Conservation (phyloP, 1,140 invertebrate species). For the Coboldia fuscipes region DNA sequence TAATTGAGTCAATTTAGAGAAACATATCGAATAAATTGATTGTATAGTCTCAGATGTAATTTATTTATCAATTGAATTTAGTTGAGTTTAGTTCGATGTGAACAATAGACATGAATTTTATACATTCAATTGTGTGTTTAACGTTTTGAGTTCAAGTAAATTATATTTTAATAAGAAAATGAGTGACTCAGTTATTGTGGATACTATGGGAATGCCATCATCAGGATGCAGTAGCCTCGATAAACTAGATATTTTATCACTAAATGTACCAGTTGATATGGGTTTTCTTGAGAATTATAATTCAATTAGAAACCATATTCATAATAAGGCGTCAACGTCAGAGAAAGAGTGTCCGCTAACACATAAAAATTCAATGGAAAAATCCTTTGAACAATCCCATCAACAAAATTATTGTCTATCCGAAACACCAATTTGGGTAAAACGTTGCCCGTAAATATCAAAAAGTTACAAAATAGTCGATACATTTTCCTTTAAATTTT, state of each 20-base stretch:
- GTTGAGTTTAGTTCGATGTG: too few relatives aligned
- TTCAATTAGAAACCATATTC: not conserved
- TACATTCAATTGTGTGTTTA: too few relatives aligned
- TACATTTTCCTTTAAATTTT: not conserved
- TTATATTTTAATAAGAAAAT: too few relatives aligned
- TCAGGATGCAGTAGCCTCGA: conserved; percentile 1
- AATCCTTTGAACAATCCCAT: not conserved
- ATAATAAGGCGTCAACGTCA: not conserved
- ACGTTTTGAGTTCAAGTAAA: too few relatives aligned
- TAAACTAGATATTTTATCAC: not conserved
- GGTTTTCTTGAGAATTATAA: not conserved
- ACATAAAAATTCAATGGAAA: not conserved
- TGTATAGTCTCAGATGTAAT: too few relatives aligned
- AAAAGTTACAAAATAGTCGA: not conserved
- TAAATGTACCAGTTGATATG: not conserved
- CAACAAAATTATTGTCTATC: not conserved
- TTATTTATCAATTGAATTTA: too few relatives aligned
- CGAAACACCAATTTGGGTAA: not conserved
- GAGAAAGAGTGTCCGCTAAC: too few relatives aligned
- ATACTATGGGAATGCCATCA: not conserved
- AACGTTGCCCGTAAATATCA: too few relatives aligned
- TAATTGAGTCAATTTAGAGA: too few relatives aligned
- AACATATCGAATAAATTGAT: too few relatives aligned
- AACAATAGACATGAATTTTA: too few relatives aligned
- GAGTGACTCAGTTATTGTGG: too few relatives aligned